A percentile compares a stretch with the other conserved stretches of the same genome.
Conservation (phyloP, 1,140 invertebrate species). For the Neodiprion lecontei region DNA sequence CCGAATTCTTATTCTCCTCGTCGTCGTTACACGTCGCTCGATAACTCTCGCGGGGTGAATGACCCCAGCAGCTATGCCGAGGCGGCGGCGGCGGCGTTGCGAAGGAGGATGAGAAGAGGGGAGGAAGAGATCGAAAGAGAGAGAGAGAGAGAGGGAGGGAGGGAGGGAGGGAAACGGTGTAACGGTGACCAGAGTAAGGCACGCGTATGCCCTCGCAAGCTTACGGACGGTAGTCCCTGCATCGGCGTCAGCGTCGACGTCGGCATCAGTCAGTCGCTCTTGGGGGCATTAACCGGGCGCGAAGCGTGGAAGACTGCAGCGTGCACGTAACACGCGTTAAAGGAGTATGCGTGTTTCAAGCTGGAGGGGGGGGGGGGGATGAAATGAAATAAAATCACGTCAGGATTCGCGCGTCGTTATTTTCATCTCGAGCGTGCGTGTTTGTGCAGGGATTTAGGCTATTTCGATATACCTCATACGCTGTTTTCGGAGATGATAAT, state of each 20-base stretch:
- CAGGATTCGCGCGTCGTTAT: too few relatives aligned
- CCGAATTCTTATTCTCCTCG: neutral
- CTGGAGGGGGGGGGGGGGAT: neutral
- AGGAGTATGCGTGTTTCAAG: neutral
- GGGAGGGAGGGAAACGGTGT: conserved; percentile 49
- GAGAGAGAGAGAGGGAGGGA: conserved; percentile 34
- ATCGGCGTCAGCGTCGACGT: conserved; percentile 17
- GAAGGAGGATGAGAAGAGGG: conserved; percentile 36
- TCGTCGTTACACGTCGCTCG: neutral
- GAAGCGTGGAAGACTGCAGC: conserved; percentile 29
- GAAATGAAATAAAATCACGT: too few relatives aligned
- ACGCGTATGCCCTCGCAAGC: conserved; percentile 46
- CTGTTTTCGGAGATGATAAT: too few relatives aligned
- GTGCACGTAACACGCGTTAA: too few relatives aligned
- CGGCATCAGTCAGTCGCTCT: conserved; percentile 26
- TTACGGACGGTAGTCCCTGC: conserved; percentile 30
- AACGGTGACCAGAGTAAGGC: conserved; percentile 60
- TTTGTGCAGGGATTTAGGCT: too few relatives aligned
- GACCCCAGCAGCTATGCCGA: neutral
- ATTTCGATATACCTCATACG: too few relatives aligned
- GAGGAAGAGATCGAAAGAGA: conserved; percentile 19
- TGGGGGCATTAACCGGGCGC: conserved; percentile 58
- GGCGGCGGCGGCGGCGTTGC: neutral
- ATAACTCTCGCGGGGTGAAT: neutral
- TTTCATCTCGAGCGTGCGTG: too few relatives aligned